Conservation (phyloP, 2,888 invertebrate genomes). For the Cheilosia soror region DNA sequence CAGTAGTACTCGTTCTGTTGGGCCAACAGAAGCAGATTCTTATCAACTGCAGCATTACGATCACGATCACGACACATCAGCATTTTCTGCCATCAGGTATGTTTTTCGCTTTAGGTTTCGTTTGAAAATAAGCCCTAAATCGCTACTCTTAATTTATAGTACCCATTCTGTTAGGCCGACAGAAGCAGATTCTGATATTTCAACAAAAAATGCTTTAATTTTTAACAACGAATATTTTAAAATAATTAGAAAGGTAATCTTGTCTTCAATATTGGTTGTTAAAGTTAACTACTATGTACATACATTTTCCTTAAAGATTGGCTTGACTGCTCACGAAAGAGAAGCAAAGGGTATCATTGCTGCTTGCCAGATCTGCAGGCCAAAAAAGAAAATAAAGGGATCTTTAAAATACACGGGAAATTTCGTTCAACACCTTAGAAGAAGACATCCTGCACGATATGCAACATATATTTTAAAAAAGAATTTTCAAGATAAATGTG, state of each 20-base stretch:
- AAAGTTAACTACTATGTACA: not conserved
- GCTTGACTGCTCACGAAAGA: constrained; percentile 14
- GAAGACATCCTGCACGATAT: constrained; percentile 34
- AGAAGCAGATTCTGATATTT: too few relatives aligned
- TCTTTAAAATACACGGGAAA: constrained; percentile 55
- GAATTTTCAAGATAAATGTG: not conserved
- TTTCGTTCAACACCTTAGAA: constrained; percentile 51
- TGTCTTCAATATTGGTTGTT: not conserved
- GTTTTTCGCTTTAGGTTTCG: too few relatives aligned
- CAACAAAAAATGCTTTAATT: constrained; percentile 4
- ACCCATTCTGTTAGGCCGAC: too few relatives aligned
- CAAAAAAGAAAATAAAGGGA: constrained; percentile 47
- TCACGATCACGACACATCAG: too few relatives aligned
- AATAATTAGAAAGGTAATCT: constrained; percentile 50
- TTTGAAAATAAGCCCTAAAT: too few relatives aligned
- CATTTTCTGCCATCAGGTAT: too few relatives aligned
- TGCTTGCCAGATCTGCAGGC: constrained; percentile 44
- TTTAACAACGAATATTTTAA: constrained; percentile 59
- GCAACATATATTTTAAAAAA: constrained; percentile 41
- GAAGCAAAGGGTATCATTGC: constrained; percentile 43
- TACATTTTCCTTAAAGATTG: not conserved
- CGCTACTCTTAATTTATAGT: too few relatives aligned
- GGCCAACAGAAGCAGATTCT: too few relatives aligned
- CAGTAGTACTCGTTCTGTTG: too few relatives aligned
- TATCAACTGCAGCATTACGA: too few relatives aligned